These are phyloP conservation scores for Drosophila persimilis DNA, from an alignment of 1,140 invertebrate species.

Conservation along the genomic window DNA sequence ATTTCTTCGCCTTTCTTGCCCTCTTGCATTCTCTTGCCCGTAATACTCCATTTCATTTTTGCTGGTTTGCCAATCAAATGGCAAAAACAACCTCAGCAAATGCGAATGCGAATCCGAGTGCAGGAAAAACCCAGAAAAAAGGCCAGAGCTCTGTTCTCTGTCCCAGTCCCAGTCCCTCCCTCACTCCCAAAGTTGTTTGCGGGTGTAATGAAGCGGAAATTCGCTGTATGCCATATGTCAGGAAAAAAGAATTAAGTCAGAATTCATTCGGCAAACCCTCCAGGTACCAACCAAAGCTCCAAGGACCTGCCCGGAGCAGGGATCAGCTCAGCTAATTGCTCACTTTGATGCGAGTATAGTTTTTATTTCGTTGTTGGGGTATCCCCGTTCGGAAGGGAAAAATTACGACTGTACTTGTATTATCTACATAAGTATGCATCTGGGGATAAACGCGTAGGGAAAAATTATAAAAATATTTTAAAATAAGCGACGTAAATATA, in stretches of 20 bases:
- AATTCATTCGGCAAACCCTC: slow-evolving; percentile 11
- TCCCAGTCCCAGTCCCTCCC: background rate
- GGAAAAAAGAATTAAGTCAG: slow-evolving; percentile 18
- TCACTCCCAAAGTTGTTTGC: slow-evolving; percentile 20
- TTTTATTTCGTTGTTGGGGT: no score
- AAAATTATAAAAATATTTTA: no score
- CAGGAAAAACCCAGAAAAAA: slow-evolving; percentile 3
- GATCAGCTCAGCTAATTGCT: background rate
- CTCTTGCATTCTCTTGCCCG: slow-evolving; percentile 1
- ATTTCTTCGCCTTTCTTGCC: background rate
- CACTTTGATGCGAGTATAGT: background rate
- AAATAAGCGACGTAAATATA: no score
- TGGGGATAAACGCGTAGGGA: no score
- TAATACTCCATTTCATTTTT: slow-evolving; percentile 34
- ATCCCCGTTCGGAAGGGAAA: no score
- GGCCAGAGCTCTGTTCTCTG: slow-evolving; percentile 19
- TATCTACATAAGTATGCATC: no score
- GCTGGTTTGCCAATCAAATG: slow-evolving; percentile 53
- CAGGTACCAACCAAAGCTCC: background rate
- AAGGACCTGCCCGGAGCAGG: background rate
- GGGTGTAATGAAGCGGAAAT: slow-evolving; percentile 46
- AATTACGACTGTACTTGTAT: no score
- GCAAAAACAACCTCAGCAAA: slow-evolving; percentile 43
- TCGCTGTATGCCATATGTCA: slow-evolving; percentile 42
- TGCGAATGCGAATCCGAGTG: slow-evolving; percentile 11